Evolutionary conservation across 2,888 invertebrate genomes (phyloP).

Genomic region (Cephalotes varians): DNA sequence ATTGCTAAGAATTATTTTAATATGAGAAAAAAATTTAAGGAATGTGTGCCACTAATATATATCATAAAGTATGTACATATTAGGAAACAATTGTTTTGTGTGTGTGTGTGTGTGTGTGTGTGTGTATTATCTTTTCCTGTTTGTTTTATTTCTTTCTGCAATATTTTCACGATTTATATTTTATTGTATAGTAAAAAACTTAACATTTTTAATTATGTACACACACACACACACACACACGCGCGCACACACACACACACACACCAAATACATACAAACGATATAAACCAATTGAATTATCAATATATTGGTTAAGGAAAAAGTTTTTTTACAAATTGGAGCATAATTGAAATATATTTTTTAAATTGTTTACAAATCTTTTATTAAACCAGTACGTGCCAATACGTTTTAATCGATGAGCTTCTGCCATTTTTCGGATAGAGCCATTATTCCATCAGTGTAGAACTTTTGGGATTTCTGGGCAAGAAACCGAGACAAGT

Average conservation of each 20-base stretch:
- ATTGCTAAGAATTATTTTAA: slow-evolving; percentile 20
- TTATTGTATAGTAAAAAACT: slow-evolving; percentile 16
- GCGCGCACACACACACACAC: not conserved
- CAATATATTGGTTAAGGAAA: too few relatives aligned
- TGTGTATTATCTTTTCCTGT: not conserved
- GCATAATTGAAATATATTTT: too few relatives aligned
- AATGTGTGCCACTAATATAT: slow-evolving; percentile 31
- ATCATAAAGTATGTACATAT: slow-evolving; percentile 24
- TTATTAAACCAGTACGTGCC: too few relatives aligned
- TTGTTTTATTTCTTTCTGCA: not conserved
- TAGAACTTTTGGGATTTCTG: too few relatives aligned
- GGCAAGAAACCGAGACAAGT: too few relatives aligned
- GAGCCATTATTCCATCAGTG: too few relatives aligned
- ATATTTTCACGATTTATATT: slow-evolving; percentile 10
- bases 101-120: not conserved
- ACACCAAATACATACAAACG: not conserved
- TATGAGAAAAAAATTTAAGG: not conserved
- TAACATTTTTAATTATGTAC: not conserved
- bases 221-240: not conserved
- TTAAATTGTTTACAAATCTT: too few relatives aligned
- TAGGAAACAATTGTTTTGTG: slow-evolving; percentile 22
- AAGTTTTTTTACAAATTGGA: too few relatives aligned
- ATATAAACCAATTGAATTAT: not conserved
- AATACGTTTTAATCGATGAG: too few relatives aligned
- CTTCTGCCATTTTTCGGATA: too few relatives aligned